Evolutionary conservation across 2,888 invertebrate genomes (phyloP), one percentile per base, ranked within the genome.

Genomic region (Lasioglossum marginatum): DNA sequence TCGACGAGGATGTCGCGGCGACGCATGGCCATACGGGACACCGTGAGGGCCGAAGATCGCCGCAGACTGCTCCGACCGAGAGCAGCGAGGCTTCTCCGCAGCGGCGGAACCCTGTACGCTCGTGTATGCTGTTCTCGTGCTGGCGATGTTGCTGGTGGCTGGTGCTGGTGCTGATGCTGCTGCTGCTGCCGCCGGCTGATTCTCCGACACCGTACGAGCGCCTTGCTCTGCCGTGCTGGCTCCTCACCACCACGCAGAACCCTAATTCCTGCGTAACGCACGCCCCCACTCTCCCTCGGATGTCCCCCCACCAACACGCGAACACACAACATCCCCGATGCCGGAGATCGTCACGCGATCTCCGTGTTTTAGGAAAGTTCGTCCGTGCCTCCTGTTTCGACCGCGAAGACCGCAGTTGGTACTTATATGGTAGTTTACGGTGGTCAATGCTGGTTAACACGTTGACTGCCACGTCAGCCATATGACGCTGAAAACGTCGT

Each of bases 21-120:
- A 92, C 91, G 93, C 93, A 93, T 93, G 92, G 92, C 93, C 92
- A 92, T 90, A 90, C 93, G 89, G 77, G 71, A 90, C 72, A 92
- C 91, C 86, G 91, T 90, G 91, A 89, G 91, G 87, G 83, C 88
- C 90, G 91, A 91, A 75, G 89, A 89, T 85, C 89, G 88, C 73
- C 89, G 79, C 78, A 87, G 92, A 92, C 92, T 89, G 92, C 86
- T 83, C 82, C 73, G 83, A 60, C 83, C 84, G 87, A 85, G 82
- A 85, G 86, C 86, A 76, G 82, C 86, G 79, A 85, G 77, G 82
- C 86, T 85, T 85, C 86, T 87, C 86, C 83, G 87, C 81, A 77
- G 40, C 89, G 85, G 83, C 80, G 66, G 80, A 88, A 79, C 88
- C 82, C 83, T 83, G 78, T 79, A 34, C 81, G 81, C 85, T 77